Evolutionary conservation across 1,140 invertebrate species (phyloP).

Genomic region (Psilanteris sp.): DNA sequence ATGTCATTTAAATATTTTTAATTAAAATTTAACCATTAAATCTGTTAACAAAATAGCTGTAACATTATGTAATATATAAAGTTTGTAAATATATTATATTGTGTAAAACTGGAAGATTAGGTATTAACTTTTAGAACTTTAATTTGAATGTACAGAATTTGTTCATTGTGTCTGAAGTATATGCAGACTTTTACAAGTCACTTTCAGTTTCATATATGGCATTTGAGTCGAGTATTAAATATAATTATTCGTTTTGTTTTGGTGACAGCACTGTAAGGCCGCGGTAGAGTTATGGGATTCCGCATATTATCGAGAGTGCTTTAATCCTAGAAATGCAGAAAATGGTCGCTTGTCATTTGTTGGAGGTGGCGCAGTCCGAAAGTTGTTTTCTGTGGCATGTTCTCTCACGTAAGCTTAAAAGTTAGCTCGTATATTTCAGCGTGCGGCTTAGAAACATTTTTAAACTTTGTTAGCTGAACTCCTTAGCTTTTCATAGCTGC

Average conservation of each 20-base stretch:
- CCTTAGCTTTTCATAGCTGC: constrained; percentile 18
- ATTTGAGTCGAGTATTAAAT: constrained; percentile 9
- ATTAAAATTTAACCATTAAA: too few species aligned
- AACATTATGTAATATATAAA: too few species aligned
- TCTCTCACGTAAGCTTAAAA: constrained; percentile 37
- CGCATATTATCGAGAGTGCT: constrained; percentile 14
- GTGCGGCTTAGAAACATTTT: constrained; percentile 31
- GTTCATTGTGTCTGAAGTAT: background rate
- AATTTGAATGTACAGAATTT: background rate
- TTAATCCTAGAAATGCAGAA: constrained; percentile 21
- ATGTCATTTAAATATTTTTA: too few species aligned
- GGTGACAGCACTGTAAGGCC: too few species aligned
- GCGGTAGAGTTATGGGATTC: constrained; percentile 6
- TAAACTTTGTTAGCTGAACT: constrained; percentile 37
- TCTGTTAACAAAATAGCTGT: too few species aligned
- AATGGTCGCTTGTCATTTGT: constrained; percentile 13
- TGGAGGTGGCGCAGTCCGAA: background rate
- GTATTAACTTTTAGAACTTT: constrained; percentile 4
- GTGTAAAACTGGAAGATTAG: too few species aligned
- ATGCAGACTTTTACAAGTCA: constrained; percentile 23
- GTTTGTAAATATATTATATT: too few species aligned
- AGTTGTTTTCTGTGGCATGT: constrained; percentile 26
- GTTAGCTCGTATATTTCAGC: constrained; percentile 42
- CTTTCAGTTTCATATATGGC: constrained; percentile 33
- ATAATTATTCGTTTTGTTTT: background rate